phyloP scores from a whole-genome alignment of 2,113 vertebrate species.

The Pelecanoides urinatrix region DNA sequence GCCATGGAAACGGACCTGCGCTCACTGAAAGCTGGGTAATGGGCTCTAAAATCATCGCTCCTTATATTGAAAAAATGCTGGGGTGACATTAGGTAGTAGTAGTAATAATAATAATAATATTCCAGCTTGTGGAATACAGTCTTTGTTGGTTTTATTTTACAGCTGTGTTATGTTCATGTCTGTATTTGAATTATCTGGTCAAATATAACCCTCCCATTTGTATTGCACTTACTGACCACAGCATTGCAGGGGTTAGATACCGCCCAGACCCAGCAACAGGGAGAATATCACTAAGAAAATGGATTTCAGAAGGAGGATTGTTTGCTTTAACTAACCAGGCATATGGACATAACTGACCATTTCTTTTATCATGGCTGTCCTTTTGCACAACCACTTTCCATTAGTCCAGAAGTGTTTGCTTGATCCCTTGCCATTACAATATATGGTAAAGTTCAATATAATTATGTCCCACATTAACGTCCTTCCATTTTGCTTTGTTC shows the following conservation, averaged over 20 bases:
- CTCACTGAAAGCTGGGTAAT: not conserved
- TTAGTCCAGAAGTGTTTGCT: constrained; percentile 2
- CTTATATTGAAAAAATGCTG: not conserved
- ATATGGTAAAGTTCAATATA: not conserved
- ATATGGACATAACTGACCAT: not conserved
- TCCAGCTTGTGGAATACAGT: not conserved
- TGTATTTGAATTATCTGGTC: not conserved
- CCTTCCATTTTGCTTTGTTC: not conserved
- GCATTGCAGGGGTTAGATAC: not conserved
- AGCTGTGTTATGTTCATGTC: not conserved
- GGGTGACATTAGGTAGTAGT: not conserved
- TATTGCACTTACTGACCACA: not conserved
- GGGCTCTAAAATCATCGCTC: not conserved
- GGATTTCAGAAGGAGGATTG: not conserved
- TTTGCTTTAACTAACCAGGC: not conserved
- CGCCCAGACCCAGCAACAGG: not conserved
- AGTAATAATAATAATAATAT: not conserved
- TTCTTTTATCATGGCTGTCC: not conserved
- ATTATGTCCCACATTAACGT: not conserved
- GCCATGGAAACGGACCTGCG: constrained; percentile 7
- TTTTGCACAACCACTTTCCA: not conserved
- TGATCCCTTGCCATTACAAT: not conserved
- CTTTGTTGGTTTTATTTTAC: not conserved
- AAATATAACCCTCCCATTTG: not conserved
- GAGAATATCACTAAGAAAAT: not conserved